phyloP scores from a whole-genome alignment of 2,888 invertebrate genomes.

The Drosophila affinis region DNA sequence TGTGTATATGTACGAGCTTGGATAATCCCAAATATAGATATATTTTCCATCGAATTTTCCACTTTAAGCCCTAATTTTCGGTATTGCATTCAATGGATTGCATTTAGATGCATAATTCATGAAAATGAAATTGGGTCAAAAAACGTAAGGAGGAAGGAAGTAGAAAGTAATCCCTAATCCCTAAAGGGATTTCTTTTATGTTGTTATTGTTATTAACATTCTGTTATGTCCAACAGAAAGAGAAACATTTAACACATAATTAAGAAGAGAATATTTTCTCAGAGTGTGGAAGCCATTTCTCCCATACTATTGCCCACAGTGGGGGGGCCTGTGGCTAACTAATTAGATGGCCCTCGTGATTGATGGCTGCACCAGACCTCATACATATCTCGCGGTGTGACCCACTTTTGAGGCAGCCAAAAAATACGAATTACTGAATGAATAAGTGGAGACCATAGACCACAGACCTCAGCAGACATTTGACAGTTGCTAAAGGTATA shows the following conservation, averaged over 20 bases:
- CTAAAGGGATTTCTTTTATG: too few relatives aligned
- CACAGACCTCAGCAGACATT: conserved; percentile 38
- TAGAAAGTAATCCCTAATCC: too few relatives aligned
- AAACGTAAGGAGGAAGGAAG: conserved; percentile 19
- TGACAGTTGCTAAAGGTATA: conserved; percentile 54
- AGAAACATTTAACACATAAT: conserved; percentile 54
- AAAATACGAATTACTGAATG: conserved; percentile 66
- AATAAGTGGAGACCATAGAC: conserved; percentile 46
- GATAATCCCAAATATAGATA: background rate
- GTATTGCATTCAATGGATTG: background rate
- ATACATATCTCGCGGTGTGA: conserved; percentile 50
- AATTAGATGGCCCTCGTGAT: conserved; percentile 68
- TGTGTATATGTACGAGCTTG: background rate
- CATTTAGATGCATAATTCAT: conserved; percentile 12
- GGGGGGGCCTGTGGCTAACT: conserved; percentile 44
- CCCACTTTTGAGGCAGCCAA: conserved; percentile 64
- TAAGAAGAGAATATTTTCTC: conserved; percentile 24
- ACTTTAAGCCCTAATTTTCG: background rate
- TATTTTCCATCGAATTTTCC: background rate
- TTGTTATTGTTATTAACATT: too few relatives aligned
- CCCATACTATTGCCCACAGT: conserved; percentile 40
- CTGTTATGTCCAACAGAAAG: background rate
- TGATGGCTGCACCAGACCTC: conserved; percentile 50
- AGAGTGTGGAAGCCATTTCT: conserved; percentile 15
- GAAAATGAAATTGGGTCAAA: conserved; percentile 21